Evolutionary conservation across 2,113 vertebrate genomes (phyloP).

Genomic region (Steatornis caripensis): DNA sequence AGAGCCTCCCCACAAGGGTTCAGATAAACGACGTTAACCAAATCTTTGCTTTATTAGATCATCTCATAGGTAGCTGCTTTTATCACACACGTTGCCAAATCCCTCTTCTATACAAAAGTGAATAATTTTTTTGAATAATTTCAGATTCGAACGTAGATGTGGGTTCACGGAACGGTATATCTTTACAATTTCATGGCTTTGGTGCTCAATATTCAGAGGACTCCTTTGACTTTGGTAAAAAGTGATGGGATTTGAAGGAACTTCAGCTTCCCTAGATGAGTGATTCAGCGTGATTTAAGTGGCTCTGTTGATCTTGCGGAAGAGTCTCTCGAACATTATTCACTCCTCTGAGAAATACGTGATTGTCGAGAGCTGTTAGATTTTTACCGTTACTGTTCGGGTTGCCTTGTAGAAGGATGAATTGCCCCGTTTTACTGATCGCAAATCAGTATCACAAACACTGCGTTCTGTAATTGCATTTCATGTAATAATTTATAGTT

Average conservation of each 20-base stretch:
- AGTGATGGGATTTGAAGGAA: background rate
- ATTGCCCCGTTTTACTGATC: background rate
- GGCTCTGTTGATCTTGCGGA: background rate
- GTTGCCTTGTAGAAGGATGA: background rate
- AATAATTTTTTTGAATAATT: rapidly evolving
- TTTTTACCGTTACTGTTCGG: background rate
- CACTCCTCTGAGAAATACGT: background rate
- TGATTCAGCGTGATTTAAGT: background rate
- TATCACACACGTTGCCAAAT: background rate
- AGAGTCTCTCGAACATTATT: background rate
- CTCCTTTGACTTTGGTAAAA: background rate
- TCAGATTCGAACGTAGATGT: too few species aligned
- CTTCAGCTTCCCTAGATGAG: background rate
- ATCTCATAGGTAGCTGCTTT: background rate
- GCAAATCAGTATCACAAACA: background rate
- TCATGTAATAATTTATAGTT: background rate
- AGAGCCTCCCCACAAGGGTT: background rate
- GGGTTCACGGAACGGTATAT: background rate
- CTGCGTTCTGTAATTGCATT: background rate
- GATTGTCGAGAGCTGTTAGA: background rate
- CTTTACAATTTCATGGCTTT: background rate
- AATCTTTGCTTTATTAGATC: background rate
- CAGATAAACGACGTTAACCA: rapidly evolving
- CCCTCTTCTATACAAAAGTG: background rate
- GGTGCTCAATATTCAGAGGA: background rate